These are phyloP conservation scores for Cepaea hortensis DNA, from an alignment of 2,888 invertebrate species.

Conservation along the genomic window DNA sequence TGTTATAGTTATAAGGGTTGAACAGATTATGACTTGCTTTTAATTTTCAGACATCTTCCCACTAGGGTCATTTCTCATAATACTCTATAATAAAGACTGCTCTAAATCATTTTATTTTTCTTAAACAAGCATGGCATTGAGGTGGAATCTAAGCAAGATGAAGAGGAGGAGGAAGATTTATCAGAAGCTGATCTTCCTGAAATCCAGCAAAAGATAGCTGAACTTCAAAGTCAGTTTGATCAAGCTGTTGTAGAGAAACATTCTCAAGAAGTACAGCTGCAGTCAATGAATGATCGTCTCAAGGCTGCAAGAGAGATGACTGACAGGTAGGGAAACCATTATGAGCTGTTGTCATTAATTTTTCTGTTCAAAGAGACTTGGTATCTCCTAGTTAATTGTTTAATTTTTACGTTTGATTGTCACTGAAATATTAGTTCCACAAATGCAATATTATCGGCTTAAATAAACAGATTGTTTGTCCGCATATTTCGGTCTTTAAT, in stretches of 20 bases:
- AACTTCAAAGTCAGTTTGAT: conserved; percentile 73
- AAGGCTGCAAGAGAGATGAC: conserved; percentile 73
- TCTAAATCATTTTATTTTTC: background rate
- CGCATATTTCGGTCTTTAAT: no score
- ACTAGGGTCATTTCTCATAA: no score
- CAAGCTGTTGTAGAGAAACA: conserved; percentile 75
- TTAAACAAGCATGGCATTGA: conserved; percentile 58
- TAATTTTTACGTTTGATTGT: no score
- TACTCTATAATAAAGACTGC: background rate
- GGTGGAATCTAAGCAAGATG: conserved; percentile 56
- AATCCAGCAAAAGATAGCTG: conserved; percentile 71
- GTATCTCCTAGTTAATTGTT: background rate
- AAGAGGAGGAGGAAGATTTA: conserved; percentile 68
- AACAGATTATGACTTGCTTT: no score
- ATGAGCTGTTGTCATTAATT: background rate
- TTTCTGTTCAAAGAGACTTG: background rate
- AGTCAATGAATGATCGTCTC: conserved; percentile 75
- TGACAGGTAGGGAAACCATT: conserved; percentile 63
- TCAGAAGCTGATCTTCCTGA: conserved; percentile 71
- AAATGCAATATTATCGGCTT: no score
- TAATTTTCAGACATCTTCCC: no score
- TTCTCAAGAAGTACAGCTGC: conserved; percentile 73
- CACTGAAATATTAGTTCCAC: no score
- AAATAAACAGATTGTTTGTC: no score
- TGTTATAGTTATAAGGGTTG: no score